These are phyloP conservation scores for Chaetoderma sp. DNA, from an alignment of 2,888 invertebrate species.

Conservation along the genomic window DNA sequence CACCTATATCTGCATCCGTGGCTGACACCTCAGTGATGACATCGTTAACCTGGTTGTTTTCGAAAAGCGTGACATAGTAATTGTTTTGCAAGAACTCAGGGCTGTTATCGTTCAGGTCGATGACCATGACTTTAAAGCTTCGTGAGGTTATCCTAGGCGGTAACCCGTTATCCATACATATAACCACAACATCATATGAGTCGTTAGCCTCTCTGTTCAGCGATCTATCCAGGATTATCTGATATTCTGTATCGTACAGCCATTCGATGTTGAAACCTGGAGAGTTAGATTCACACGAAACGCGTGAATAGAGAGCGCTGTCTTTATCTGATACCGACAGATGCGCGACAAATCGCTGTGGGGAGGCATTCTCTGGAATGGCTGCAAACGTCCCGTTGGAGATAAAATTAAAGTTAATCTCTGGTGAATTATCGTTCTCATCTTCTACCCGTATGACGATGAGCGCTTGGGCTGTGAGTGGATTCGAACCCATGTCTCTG, in stretches of 20 bases:
- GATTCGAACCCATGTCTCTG: background rate
- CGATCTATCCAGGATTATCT: no score
- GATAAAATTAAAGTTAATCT: background rate
- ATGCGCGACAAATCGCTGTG: background rate
- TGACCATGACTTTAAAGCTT: no score
- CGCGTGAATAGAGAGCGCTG: no score
- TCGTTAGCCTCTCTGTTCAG: no score
- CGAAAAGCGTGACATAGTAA: background rate
- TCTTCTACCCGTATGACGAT: background rate
- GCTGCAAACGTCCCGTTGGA: background rate
- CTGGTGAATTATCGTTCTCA: background rate
- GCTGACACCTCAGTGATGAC: background rate
- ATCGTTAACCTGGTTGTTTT: background rate
- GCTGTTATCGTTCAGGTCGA: conserved; percentile 1
- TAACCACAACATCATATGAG: no score
- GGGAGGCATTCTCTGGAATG: background rate
- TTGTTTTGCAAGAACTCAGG: background rate
- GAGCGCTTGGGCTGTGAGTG: background rate
- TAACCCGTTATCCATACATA: no score
- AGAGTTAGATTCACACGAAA: no score
- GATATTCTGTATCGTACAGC: no score
- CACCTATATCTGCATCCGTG: background rate
- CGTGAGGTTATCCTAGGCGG: no score
- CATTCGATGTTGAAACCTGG: no score
- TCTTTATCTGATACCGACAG: background rate